Evolutionary conservation across 2,888 invertebrate species (phyloP), one percentile per base, ranked within the genome.

Genomic region (Latrodectus elegans): DNA sequence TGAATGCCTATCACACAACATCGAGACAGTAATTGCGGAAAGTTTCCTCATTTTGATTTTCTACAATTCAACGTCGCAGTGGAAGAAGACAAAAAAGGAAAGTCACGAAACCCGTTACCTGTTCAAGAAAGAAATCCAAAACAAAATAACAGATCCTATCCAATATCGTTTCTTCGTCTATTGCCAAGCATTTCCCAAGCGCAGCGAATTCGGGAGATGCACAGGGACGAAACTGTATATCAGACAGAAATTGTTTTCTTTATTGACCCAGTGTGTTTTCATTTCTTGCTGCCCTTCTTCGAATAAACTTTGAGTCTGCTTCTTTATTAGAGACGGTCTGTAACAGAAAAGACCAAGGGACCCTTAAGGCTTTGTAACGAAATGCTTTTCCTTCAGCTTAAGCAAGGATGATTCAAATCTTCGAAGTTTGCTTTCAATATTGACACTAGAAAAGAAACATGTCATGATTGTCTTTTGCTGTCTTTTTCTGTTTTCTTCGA

Each of bases 231-330:
- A 60, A 53, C 72, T 38, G 71, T 17, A 65, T 51, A 68, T 74
- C 82, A 68, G 60, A 67, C 74, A 80, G 75, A 86, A 86, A 86
- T 86, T 86, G 85, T 86, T 86, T 86, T 81, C 77, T 77, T 72
- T 87, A 80, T 87, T 87, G 81, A 81, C 81, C 76, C 73, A 87
- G 76, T 68, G 14, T 65, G 75, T 60, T 71, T 84, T 82, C 71
- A 53, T 84, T 87, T 77, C 86, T 81, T 77, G 67, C 72, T 68
- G n/a, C 70, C 70, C 26, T 67, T 55, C 22, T 80, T 70, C 71
- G 80, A 60, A 65, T 72, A 55, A 86, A 65, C 72, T 77, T 84
- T 78, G 78, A 72, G 67, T 85, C 81, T 77, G 72, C 52, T 77
- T 82, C 81, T 67, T 87, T 87, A 87, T 82, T 87, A 87, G 65